These are phyloP conservation scores for Gila orcuttii DNA, from an alignment of 2,113 vertebrate species.

Conservation along the genomic window DNA sequence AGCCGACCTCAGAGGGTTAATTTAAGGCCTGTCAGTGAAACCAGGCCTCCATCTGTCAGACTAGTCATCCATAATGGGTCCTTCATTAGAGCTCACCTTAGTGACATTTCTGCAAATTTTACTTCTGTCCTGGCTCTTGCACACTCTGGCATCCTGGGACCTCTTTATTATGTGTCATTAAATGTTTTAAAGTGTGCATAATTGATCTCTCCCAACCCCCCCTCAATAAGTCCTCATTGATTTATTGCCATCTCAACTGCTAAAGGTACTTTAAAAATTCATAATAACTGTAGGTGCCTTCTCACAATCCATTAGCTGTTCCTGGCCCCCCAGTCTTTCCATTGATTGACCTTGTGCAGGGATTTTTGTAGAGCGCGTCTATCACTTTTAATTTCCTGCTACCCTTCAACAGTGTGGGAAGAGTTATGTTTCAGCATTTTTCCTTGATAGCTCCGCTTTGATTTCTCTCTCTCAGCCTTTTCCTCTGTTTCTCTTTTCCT, in stretches of 20 bases:
- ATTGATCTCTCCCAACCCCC: constrained; percentile 98
- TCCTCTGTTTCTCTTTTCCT: constrained; percentile 34
- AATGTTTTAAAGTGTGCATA: constrained; percentile 99
- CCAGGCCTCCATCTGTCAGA: background rate
- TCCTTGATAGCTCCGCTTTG: constrained; percentile 86
- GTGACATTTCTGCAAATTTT: background rate
- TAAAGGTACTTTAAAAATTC: constrained; percentile 96
- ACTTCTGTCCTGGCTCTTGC: background rate
- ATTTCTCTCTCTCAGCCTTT: constrained; percentile 77
- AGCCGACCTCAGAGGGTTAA: no score
- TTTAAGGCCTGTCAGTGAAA: no score
- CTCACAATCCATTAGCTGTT: constrained; percentile 99
- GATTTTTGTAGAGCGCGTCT: constrained; percentile 86
- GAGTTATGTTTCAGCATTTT: constrained; percentile 87
- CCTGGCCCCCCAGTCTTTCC: constrained; percentile 84
- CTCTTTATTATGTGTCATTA: constrained; percentile 99
- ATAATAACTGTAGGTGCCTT: constrained; percentile 90
- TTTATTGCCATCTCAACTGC: constrained; percentile 92
- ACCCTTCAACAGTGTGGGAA: constrained; percentile 81
- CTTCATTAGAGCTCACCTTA: background rate
- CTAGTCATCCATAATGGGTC: background rate
- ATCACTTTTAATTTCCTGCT: constrained; percentile 70
- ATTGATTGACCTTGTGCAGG: constrained; percentile 97
- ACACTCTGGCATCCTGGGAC: constrained; percentile 75
- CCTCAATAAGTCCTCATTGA: constrained; percentile 98